Evolutionary conservation across 2,113 vertebrate genomes (phyloP), one percentile per base, ranked within the genome.

Genomic region (Tiliqua scincoides): DNA sequence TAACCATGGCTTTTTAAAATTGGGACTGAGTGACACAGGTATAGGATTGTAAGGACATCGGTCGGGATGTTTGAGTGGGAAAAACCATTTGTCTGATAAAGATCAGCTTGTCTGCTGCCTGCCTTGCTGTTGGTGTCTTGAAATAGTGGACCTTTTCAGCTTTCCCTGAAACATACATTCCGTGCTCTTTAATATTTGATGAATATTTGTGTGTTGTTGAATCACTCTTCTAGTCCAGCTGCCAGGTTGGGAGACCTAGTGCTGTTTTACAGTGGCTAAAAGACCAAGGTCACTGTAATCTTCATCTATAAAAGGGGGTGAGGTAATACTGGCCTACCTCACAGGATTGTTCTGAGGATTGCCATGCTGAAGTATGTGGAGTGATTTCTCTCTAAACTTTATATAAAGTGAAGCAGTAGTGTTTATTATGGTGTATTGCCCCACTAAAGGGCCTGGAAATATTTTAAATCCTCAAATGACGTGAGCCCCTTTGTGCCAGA

Each of bases 51-150:
- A 54, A 82, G 88, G 59, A 37, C 82, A 87, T 91, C 91, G 91
- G 0, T 73, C 90, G 85, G 81, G 37, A 80, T 18, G 57, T 93
- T 92, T 93, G 35, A 90, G 83, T 86, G 87, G 85, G 67, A 92
- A 89, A 91, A 93, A 2, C 82, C 79, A 81, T 91, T 88, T 89
- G 77, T 48, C 87, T 92, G 89, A 89, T 92, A 65, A 90, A 79
- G 89, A 91, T 93, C 86, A 94, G n/a, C 59, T 83, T 85, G 79
- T 89, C 82, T 87, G 72, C 83, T 91, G 87, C 84, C 90, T 87
- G 12, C 85, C 14, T 77, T 90, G 90, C 91, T 85, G 73, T 83
- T 74, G 83, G 17, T 72, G 14, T 85, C 32, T 57, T 83, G 90
- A 83, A 92, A 91, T 88, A 93, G 89, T 20, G 0, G 43, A 89